phyloP scores from a whole-genome alignment of 2,888 invertebrate species.

The Drosophila sordidapex region DNA sequence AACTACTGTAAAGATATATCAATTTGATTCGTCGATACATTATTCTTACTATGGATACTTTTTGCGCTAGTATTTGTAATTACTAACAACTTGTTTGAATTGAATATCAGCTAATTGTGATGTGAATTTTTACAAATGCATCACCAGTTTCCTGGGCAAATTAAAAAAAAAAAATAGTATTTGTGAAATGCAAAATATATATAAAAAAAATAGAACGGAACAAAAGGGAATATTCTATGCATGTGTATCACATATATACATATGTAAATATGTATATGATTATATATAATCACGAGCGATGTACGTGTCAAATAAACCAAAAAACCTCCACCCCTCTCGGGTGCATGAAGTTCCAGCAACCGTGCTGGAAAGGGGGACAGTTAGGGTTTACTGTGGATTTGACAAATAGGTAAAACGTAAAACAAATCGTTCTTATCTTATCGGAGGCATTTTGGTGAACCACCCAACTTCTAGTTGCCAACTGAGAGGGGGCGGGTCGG shows the following conservation, averaged over 20 bases:
- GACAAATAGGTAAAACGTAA: conserved; percentile 34
- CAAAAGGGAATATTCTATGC: not conserved
- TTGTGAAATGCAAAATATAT: not conserved
- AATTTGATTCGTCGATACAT: not conserved
- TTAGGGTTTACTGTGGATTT: conserved; percentile 12
- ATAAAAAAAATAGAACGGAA: not conserved
- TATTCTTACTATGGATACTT: not conserved
- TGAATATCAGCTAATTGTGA: conserved; percentile 18
- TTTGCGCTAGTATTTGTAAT: not conserved
- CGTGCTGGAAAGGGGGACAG: not conserved
- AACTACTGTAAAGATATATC: not conserved
- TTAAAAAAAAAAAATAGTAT: not conserved
- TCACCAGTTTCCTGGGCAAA: conserved; percentile 1
- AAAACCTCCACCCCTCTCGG: too few relatives aligned
- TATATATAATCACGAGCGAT: conserved; percentile 21
- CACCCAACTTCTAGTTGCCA: conserved; percentile 24
- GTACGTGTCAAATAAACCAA: conserved; percentile 33
- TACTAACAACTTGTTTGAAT: not conserved
- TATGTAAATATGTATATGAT: not conserved
- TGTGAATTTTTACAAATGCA: conserved; percentile 26
- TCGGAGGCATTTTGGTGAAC: conserved; percentile 44
- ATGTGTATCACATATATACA: not conserved
- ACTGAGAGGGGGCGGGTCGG: not conserved
- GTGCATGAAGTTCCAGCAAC: not conserved
- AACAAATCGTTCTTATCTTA: conserved; percentile 57